Base-by-base conservation (phyloP, 2,888 invertebrate genomes). In the Mechanitis mazaeus region DNA sequence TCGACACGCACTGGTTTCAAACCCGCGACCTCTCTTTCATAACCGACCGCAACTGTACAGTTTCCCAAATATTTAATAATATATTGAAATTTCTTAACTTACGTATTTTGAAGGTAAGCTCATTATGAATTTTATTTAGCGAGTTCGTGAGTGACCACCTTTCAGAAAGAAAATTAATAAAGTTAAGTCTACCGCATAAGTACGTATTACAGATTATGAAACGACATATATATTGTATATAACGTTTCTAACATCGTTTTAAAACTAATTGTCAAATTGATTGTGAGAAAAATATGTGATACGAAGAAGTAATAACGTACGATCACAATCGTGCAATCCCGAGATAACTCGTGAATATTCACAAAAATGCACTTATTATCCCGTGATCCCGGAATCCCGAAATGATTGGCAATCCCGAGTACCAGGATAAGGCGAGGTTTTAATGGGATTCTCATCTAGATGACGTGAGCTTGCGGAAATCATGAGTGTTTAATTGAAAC, bases 341-440 rank as follows among this genome's bases (percentile, higher is more conserved):
- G 20, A 56, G 35, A 33, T 35, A 55, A 54, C 35, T 53, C 54
- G 55, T 59, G 67, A 71, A 71, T 68, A 70, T 72, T 69, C 70
- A 64, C 68, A 70, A 70, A 68, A 69, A 71, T 69, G 71, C 72
- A 74, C 71, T 76, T 75, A 78, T 74, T 73, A 71, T 70, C 66
- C 60, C 57, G 59, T 64, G 67, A 66, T 64, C 65, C 65, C 68
- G 75, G 79, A 78, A 81, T 83, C 80, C 80, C 79, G 74, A 77
- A 75, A 78, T 85, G 83, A 84, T 84, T 83, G 84, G 81, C 82
- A 83, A 84, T 82, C 77, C 80, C 76, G 73, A 69, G 68, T 68
- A 46, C 69, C 72, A 76, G 77, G 77, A 79, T 81, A 80, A 81
- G 76, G 75, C 75, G 75, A 74, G 60, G 78, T 70, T 71, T 73